Base-by-base conservation (phyloP, 2,113 vertebrate species). In the Triplophysa tibetana region DNA sequence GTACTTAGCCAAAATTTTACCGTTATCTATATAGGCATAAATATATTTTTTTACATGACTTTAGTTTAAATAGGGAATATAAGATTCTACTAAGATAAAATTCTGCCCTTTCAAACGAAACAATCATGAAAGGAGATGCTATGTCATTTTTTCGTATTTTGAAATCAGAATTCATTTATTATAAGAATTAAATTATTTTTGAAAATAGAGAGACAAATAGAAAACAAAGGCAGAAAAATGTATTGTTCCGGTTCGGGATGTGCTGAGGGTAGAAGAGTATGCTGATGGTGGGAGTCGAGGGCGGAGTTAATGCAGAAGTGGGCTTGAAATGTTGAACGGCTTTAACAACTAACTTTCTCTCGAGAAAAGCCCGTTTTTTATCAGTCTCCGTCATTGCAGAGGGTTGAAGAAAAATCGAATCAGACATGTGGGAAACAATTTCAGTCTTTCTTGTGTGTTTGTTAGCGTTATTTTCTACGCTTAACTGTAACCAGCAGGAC, bases 401-500 rank as follows among this genome's bases (percentile, higher is more conserved):
- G 21, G 13, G 23, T 21, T 43, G 56, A 45, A 74, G 33, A 43
- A 23, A n/a, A 8, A 79, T 29, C 48, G 41, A 23, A 10, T 19
- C 62, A 45, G 65, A 63, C 3, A 77, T 77, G 74, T 65, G 12
- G 26, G 62, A 19, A 2, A 21, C 81, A 0, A 14, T 82, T 33
- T 68, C 87, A 8, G 5, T 78, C 0, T 80, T 56, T 17, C 26
- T 83, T 2, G 21, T 80, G 0, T 17, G 84, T 45, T 74, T 87
- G 13, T 33, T 70, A 5, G 73, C 60, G 54, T 65, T 82, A 8
- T 65, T 83, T 50, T 10, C 58, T 1, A 56, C 73, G 52, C 29
- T 70, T 1, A 38, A 8, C 70, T 82, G 89, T 1, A 86, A 88
- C 3, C 77, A 87, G 60, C 66, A 80, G 81, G 81, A 62, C 10